Percentiles rank a stretch among this genome's conserved stretches.
Conservation (phyloP, 1,140 invertebrate species). For the Danaus melanippus region DNA sequence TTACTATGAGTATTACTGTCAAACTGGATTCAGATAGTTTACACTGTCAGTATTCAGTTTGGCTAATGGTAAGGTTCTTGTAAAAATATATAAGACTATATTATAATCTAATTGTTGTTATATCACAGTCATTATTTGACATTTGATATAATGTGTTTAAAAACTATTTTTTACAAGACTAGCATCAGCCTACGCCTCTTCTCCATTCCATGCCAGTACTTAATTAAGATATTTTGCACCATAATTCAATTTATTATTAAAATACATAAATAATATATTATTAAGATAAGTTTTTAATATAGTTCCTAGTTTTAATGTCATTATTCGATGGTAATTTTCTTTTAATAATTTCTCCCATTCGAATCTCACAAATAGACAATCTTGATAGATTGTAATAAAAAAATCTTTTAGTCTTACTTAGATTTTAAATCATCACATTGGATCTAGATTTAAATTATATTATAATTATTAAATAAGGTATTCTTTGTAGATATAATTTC, state of each 20-base stretch:
- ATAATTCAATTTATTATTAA: conserved; percentile 15
- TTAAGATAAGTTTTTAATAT: conserved; percentile 3
- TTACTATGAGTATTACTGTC: no score
- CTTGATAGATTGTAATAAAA: neutral
- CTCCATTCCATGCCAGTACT: conserved; percentile 50
- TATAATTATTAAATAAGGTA: neutral
- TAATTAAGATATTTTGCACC: conserved; percentile 30
- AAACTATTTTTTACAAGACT: conserved; percentile 5
- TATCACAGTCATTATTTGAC: no score
- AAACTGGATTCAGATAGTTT: no score
- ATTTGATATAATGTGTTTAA: no score
- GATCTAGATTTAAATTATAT: neutral
- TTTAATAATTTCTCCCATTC: neutral
- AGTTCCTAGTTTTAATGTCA: neutral
- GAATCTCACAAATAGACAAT: conserved; percentile 5
- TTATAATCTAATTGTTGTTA: conserved; percentile 2
- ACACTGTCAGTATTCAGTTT: no score
- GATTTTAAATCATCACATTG: conserved; percentile 2
- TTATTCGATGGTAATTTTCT: conserved; percentile 1
- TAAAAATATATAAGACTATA: conserved; percentile 5
- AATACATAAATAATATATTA: conserved; percentile 6
- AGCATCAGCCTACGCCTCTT: conserved; percentile 16
- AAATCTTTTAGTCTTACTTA: neutral
- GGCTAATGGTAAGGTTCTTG: no score
- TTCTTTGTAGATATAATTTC: conserved; percentile 14